These are phyloP conservation scores for Plagodis pulveraria DNA, from an alignment of 2,888 invertebrate genomes.

Conservation along the genomic window DNA sequence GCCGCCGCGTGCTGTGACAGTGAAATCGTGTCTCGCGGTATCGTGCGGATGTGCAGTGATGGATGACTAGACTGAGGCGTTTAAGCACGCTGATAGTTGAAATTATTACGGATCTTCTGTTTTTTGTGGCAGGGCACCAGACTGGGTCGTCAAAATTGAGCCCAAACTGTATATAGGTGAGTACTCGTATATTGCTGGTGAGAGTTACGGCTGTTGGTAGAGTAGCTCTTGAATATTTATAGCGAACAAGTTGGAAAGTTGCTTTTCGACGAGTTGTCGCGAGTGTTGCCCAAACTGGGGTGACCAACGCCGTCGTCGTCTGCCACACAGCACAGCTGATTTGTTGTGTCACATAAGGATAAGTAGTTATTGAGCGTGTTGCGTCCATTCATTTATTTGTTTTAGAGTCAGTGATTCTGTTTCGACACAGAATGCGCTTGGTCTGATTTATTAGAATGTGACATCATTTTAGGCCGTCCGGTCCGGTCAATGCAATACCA, in stretches of 20 bases:
- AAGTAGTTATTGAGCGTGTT: conserved; percentile 50
- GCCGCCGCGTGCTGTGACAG: conserved; percentile 81
- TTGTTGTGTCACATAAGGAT: conserved; percentile 57
- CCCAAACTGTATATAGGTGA: conserved; percentile 83
- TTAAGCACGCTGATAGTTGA: conserved; percentile 55
- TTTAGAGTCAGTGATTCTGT: conserved; percentile 29
- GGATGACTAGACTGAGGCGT: conserved; percentile 77
- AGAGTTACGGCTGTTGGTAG: conserved; percentile 58
- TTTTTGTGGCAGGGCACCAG: conserved; percentile 69
- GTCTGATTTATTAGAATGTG: conserved; percentile 24
- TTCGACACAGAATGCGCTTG: conserved; percentile 11
- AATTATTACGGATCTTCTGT: conserved; percentile 57
- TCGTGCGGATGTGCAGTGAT: conserved; percentile 85
- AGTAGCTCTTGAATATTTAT: conserved; percentile 75
- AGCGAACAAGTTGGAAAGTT: conserved; percentile 75
- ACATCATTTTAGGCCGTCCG: conserved; percentile 19
- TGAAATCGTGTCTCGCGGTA: conserved; percentile 78
- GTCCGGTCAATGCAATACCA: conserved; percentile 23
- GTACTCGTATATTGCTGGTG: conserved; percentile 55
- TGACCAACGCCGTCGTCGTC: conserved; percentile 40
- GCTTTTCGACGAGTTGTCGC: conserved; percentile 49
- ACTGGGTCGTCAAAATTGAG: conserved; percentile 82
- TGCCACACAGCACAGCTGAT: conserved; percentile 64
- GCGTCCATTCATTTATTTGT: conserved; percentile 52
- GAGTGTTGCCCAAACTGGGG: conserved; percentile 33